These are phyloP conservation scores for Mormyrus proboscirostris DNA, from an alignment of 2,797 vertebrate genomes.

Conservation along the genomic window DNA sequence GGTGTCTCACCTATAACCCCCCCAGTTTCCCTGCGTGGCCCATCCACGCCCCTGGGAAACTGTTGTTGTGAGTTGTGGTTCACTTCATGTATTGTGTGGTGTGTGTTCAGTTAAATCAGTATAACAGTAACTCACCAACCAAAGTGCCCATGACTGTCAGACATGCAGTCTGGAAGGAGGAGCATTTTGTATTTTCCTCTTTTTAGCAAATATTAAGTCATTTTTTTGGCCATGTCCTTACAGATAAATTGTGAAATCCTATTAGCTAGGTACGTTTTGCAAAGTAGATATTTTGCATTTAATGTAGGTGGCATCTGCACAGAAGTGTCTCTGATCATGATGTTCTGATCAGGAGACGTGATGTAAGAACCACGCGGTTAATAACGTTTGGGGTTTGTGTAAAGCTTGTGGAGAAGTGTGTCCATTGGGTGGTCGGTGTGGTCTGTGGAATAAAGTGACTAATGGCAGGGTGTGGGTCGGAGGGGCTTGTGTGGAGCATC, in stretches of 20 bases:
- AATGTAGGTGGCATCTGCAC: background rate
- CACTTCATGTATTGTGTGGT: background rate
- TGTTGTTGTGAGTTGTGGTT: background rate
- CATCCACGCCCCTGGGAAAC: background rate
- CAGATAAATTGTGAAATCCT: background rate
- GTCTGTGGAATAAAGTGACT: background rate
- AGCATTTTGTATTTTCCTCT: background rate
- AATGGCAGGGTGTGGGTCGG: background rate
- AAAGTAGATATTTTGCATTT: background rate
- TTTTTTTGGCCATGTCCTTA: background rate
- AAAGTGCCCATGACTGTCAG: background rate
- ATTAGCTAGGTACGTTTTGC: background rate
- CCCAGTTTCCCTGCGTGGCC: background rate
- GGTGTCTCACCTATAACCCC: background rate
- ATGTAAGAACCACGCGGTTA: background rate
- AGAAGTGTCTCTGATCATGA: background rate
- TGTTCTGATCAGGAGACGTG: background rate
- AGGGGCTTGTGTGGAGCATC: background rate
- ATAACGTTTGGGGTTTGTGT: background rate
- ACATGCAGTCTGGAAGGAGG: background rate
- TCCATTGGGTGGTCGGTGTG: background rate
- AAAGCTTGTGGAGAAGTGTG: background rate
- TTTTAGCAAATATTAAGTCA: background rate
- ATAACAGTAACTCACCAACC: background rate
- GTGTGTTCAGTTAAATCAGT: background rate